A percentile compares a stretch with the other conserved stretches of the same genome.
phyloP scores from a whole-genome alignment of 2,888 invertebrate genomes.

The Dichetophora obliterata region DNA sequence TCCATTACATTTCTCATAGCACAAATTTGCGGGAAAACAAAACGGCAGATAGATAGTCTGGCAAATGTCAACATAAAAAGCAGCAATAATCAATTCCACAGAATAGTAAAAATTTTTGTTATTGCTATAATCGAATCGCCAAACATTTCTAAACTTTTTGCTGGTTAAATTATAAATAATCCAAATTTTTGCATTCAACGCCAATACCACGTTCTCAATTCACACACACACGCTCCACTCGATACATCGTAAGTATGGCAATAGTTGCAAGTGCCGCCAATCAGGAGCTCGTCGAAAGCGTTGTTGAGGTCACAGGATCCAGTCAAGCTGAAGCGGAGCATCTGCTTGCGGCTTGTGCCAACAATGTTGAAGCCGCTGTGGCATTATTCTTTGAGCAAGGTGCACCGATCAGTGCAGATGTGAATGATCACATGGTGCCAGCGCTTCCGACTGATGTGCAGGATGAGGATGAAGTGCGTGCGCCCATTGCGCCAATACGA shows the following conservation, averaged over 20 bases:
- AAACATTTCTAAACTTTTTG: too few species aligned
- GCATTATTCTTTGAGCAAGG: constrained; percentile 65
- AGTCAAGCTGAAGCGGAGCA: constrained; percentile 60
- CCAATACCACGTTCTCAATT: too few species aligned
- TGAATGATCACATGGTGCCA: constrained; percentile 43
- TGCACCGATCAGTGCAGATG: constrained; percentile 38
- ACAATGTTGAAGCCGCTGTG: constrained; percentile 66
- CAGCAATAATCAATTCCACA: constrained; percentile 2
- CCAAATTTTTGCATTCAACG: too few species aligned
- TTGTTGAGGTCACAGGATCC: constrained; percentile 66
- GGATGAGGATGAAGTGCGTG: constrained; percentile 63
- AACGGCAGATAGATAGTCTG: not conserved
- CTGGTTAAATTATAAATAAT: too few species aligned
- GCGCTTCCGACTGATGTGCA: constrained; percentile 46
- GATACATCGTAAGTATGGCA: constrained; percentile 41
- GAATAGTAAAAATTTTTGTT: constrained; percentile 8
- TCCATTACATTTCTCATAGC: not conserved
- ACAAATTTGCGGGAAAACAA: constrained; percentile 9
- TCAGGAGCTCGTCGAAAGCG: constrained; percentile 58
- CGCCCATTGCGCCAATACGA: constrained; percentile 67
- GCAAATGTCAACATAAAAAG: constrained; percentile 5
- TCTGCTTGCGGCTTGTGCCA: constrained; percentile 62
- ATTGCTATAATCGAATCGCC: not conserved
- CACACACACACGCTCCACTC: not conserved
- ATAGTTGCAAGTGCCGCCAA: constrained; percentile 34